Evolutionary conservation across 2,797 vertebrate genomes (phyloP).

Genomic region (Peromyscus melanophrys): DNA sequence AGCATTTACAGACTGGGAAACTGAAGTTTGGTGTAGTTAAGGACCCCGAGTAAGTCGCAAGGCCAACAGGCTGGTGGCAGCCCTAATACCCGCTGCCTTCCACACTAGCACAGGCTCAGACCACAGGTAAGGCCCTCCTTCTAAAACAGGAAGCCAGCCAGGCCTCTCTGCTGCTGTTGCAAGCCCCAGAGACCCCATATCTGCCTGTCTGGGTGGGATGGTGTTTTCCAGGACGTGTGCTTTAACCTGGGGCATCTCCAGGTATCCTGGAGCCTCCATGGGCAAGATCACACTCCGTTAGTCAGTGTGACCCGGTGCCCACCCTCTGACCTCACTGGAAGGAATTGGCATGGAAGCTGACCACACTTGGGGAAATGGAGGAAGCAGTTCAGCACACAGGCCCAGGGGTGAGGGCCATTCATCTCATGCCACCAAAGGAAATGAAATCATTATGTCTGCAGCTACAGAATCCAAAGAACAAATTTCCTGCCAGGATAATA

Average conservation of each 20-base stretch:
- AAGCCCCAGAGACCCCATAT: neutral
- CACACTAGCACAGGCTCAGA: neutral
- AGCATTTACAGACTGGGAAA: neutral
- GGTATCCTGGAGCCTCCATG: conserved; percentile 33
- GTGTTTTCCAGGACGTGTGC: neutral
- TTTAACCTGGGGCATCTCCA: neutral
- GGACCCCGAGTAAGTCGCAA: no score
- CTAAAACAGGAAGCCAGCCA: neutral
- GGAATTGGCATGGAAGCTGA: conserved; percentile 54
- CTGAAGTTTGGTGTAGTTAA: neutral
- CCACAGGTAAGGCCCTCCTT: neutral
- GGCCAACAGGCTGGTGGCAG: neutral
- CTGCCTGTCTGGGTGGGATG: neutral
- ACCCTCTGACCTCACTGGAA: conserved; percentile 66
- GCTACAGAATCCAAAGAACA: conserved; percentile 90
- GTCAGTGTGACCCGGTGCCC: neutral
- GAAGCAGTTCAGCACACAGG: conserved; percentile 82
- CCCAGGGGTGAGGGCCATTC: conserved; percentile 87
- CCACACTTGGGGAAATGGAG: conserved; percentile 79
- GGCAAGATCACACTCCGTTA: neutral
- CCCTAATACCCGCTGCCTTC: neutral
- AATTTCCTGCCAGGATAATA: conserved; percentile 93
- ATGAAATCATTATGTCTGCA: conserved; percentile 92
- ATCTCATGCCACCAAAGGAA: conserved; percentile 90
- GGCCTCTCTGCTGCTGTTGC: neutral